phyloP scores from a whole-genome alignment of 2,797 vertebrate genomes.

The Acipenser transmontanus region DNA sequence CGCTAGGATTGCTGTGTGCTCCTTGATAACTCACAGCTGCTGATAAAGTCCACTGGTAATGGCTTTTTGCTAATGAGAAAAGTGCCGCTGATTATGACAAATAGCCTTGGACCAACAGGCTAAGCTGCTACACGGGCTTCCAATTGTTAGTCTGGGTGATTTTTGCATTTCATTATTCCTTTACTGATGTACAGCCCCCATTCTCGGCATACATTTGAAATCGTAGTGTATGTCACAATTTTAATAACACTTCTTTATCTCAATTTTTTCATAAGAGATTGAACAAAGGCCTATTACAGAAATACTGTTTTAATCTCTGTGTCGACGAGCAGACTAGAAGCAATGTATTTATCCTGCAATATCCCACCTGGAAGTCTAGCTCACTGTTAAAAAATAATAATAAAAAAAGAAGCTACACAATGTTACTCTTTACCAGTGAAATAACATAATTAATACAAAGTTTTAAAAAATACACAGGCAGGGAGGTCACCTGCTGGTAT shows the following conservation, averaged over 20 bases:
- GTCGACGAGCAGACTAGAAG: conserved; percentile 12
- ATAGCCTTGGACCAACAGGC: conserved; percentile 87
- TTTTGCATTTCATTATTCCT: conserved; percentile 82
- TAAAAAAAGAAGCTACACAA: background rate
- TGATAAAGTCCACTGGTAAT: conserved; percentile 91
- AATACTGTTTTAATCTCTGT: conserved; percentile 46
- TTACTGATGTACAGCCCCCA: conserved; percentile 62
- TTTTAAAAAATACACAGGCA: no score
- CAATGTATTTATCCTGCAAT: background rate
- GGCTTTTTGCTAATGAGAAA: conserved; percentile 97
- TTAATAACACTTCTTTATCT: conserved; percentile 75
- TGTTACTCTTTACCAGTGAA: no score
- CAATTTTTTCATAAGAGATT: conserved; percentile 53
- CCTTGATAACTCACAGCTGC: conserved; percentile 75
- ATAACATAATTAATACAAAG: no score
- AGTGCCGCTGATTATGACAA: conserved; percentile 91
- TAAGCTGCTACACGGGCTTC: conserved; percentile 87
- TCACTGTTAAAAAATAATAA: background rate
- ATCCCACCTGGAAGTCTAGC: background rate
- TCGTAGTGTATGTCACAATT: conserved; percentile 54
- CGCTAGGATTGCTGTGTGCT: conserved; percentile 68
- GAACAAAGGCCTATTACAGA: conserved; percentile 53
- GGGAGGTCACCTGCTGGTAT: no score
- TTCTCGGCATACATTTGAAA: conserved; percentile 9
- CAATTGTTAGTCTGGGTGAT: conserved; percentile 76